Base-by-base conservation (phyloP, 2,797 vertebrate species). In the Sus cebifrons region DNA sequence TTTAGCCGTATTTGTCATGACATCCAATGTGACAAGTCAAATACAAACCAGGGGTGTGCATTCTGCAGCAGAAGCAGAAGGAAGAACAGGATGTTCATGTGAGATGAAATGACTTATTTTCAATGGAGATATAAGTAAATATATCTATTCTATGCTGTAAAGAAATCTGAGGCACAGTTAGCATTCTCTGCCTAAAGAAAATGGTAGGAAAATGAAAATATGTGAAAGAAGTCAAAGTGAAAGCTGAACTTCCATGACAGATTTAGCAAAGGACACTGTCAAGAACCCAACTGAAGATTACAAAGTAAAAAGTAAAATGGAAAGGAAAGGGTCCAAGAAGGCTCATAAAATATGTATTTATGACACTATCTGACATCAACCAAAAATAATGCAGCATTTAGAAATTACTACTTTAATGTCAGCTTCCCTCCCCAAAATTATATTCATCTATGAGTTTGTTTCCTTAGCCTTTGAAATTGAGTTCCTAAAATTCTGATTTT, bases 21-120 rank as follows among this genome's bases (percentile, higher is more conserved):
- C 29, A 96, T 82, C 87, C 92, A 87, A 93, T 64, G 82, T 75
- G 68, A 92, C 67, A 95, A 96, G 36, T 97, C 94, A 98, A 96
- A 97, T 21, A 96, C 12, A 91, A 97, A 94, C 78, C 87, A 96
- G 77, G 95, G 97, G 95, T 89, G 29, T 94, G 49, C 54, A 17
- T 5, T 93, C 67, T 16, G 25, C 62, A 86, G 91, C 58, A 75
- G 25, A 96, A 97, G 64, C 71, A 89, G 56, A 84, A 95, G 40
- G 21, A 96, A 94, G 87, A 92, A 96, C 29, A 81, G 89, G 87
- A 75, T 54, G 40, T 44, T 83, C 21, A 52, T 16, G 60, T 36
- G 65, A 79, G 81, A 96, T 16, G 14, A 95, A 93, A 89, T 73
- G 36, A 90, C 52, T 67, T 49, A 15, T 75, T 98, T 97, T 87